These are phyloP conservation scores for Schizopygopsis malacanthus DNA, from an alignment of 2,797 vertebrate genomes.

Conservation along the genomic window DNA sequence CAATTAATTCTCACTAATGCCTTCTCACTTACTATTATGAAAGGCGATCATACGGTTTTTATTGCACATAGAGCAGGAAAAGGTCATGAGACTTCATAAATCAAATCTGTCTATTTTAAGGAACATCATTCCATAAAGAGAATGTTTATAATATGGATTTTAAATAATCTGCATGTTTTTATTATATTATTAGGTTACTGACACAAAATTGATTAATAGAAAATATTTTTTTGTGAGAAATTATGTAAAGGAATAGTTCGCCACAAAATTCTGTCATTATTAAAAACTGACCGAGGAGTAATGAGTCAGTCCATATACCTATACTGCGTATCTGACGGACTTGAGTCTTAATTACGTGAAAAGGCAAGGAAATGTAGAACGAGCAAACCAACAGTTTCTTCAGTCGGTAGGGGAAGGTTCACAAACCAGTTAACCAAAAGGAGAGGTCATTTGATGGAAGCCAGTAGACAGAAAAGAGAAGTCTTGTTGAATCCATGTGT, in stretches of 20 bases:
- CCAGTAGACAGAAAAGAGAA: not conserved
- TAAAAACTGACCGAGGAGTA: slow-evolving; percentile 11
- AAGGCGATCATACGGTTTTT: slow-evolving; percentile 26
- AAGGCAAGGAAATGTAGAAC: not conserved
- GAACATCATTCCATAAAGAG: not conserved
- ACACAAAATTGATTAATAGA: not conserved
- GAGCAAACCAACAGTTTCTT: slow-evolving; percentile 5
- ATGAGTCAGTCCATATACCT: not conserved
- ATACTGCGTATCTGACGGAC: not conserved
- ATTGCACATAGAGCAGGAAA: slow-evolving; percentile 40
- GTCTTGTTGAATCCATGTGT: slow-evolving; percentile 14
- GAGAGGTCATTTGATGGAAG: not conserved
- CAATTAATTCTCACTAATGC: slow-evolving; percentile 50
- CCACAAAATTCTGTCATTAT: not conserved
- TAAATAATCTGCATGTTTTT: not conserved
- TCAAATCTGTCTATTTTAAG: slow-evolving; percentile 38
- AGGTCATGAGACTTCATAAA: slow-evolving; percentile 39
- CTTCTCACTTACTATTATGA: slow-evolving; percentile 47
- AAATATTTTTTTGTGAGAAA: not conserved
- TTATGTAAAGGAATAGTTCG: not conserved
- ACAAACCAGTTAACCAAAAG: not conserved
- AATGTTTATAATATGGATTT: not conserved
- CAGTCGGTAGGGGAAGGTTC: not conserved
- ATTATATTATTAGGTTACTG: slow-evolving; percentile 7
- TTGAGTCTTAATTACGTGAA: slow-evolving; percentile 8